Conservation (phyloP, 2,888 invertebrate species). For the Crossocerus cetratus region DNA sequence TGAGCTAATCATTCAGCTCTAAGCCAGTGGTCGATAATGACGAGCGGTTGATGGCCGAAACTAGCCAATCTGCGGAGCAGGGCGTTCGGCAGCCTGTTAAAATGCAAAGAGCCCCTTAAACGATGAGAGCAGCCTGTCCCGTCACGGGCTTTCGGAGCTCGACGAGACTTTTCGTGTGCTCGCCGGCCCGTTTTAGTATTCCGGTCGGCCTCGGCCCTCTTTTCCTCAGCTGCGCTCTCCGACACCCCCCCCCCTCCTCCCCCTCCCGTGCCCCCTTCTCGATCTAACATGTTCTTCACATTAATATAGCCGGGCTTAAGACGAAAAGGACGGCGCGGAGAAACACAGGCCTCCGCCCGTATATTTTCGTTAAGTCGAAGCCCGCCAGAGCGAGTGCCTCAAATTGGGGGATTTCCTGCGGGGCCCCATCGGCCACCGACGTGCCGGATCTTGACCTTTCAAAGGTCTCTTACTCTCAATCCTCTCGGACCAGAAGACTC, state of each 20-base stretch:
- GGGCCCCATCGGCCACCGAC: slow-evolving; percentile 28
- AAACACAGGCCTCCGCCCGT: slow-evolving; percentile 55
- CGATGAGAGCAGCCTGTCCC: slow-evolving; percentile 58
- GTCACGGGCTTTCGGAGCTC: slow-evolving; percentile 66
- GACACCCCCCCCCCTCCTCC: not conserved
- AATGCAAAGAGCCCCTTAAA: slow-evolving; percentile 75
- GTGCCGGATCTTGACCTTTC: slow-evolving; percentile 54
- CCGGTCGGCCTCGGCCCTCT: slow-evolving; percentile 65
- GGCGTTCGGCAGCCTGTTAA: slow-evolving; percentile 64
- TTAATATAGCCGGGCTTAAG: slow-evolving; percentile 76
- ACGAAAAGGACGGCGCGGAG: slow-evolving; percentile 72
- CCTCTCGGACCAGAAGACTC: too few relatives aligned
- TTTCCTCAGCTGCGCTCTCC: slow-evolving; percentile 53
- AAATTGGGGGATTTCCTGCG: slow-evolving; percentile 72
- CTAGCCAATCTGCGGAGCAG: too few relatives aligned
- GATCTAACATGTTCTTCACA: slow-evolving; percentile 75
- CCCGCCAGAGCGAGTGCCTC: slow-evolving; percentile 67
- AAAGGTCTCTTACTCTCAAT: not conserved
- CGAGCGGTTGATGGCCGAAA: too few relatives aligned
- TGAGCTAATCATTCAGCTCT: too few relatives aligned
- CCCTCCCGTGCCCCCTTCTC: slow-evolving; percentile 22
- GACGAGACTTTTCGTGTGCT: slow-evolving; percentile 32
- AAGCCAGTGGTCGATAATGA: too few relatives aligned
- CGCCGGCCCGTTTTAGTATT: slow-evolving; percentile 73
- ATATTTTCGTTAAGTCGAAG: slow-evolving; percentile 76